phyloP scores from a whole-genome alignment of 2,113 vertebrate genomes.

The Chionis minor region DNA sequence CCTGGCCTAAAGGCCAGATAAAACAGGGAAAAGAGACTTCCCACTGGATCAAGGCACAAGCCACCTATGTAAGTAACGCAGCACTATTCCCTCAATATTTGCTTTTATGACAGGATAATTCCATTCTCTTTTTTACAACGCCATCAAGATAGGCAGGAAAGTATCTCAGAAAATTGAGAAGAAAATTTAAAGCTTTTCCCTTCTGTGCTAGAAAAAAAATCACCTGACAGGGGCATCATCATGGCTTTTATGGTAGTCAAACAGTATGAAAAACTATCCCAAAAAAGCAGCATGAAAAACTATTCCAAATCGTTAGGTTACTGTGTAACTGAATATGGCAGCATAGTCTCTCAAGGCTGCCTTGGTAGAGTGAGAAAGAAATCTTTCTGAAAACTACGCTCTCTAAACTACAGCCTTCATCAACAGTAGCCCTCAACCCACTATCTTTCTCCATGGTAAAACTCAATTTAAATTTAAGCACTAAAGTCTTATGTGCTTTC shows the following conservation, averaged over 20 bases:
- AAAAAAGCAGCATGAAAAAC: not conserved
- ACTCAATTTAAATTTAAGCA: not conserved
- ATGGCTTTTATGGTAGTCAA: not conserved
- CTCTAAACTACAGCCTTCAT: not conserved
- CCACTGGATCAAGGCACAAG: not conserved
- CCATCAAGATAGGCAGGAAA: not conserved
- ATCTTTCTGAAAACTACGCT: not conserved
- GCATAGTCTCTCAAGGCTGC: not conserved
- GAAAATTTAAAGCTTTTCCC: not conserved
- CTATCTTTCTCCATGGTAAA: not conserved
- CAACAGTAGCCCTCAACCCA: not conserved
- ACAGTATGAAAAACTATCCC: not conserved
- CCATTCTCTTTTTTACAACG: not conserved
- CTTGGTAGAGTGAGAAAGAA: not conserved
- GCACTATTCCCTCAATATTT: not conserved
- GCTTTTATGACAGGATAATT: not conserved
- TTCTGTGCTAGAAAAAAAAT: not conserved
- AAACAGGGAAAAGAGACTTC: not conserved
- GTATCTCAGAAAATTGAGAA: not conserved
- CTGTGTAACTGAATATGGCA: not conserved
- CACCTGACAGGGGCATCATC: not conserved
- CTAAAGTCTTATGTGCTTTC: not conserved
- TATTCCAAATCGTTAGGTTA: not conserved
- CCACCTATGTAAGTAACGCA: rapidly evolving
- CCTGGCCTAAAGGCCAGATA: not conserved